These are phyloP conservation scores for Amphipoea lucens DNA, from an alignment of 2,888 invertebrate genomes.

Conservation along the genomic window DNA sequence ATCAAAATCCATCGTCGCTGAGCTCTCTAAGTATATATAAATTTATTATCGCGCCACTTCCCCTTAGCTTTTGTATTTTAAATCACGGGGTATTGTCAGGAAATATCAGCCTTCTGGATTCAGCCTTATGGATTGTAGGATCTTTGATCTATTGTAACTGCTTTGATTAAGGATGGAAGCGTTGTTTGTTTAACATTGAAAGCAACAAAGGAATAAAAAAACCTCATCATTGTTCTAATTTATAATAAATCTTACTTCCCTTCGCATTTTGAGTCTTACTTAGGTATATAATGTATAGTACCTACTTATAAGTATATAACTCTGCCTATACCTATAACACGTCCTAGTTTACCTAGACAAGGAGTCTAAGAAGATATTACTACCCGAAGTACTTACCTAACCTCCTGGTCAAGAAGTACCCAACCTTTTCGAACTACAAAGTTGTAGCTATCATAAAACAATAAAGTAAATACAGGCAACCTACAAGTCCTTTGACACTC, in stretches of 20 bases:
- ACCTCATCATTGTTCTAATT: background rate
- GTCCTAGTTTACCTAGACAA: background rate
- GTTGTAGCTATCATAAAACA: background rate
- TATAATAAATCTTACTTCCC: background rate
- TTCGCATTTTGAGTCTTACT: background rate
- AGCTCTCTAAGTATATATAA: conserved; percentile 47
- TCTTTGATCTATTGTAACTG: conserved; percentile 25
- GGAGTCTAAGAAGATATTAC: background rate
- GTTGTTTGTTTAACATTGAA: conserved; percentile 19
- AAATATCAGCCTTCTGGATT: conserved; percentile 47
- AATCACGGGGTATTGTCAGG: conserved; percentile 49
- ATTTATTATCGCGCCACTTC: conserved; percentile 56
- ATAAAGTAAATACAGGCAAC: conserved; percentile 9
- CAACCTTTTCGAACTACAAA: background rate
- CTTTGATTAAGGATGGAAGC: conserved; percentile 20
- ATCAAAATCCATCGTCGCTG: conserved; percentile 61
- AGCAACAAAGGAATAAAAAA: background rate
- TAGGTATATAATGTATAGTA: background rate
- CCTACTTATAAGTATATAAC: background rate
- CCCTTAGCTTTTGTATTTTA: conserved; percentile 57
- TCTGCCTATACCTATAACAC: no score
- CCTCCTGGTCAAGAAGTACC: background rate
- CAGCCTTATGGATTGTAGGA: conserved; percentile 28
- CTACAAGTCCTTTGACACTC: conserved; percentile 23
- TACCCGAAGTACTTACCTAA: background rate